These are phyloP conservation scores for Xylocampa areola DNA, from an alignment of 2,888 invertebrate species.

Conservation along the genomic window DNA sequence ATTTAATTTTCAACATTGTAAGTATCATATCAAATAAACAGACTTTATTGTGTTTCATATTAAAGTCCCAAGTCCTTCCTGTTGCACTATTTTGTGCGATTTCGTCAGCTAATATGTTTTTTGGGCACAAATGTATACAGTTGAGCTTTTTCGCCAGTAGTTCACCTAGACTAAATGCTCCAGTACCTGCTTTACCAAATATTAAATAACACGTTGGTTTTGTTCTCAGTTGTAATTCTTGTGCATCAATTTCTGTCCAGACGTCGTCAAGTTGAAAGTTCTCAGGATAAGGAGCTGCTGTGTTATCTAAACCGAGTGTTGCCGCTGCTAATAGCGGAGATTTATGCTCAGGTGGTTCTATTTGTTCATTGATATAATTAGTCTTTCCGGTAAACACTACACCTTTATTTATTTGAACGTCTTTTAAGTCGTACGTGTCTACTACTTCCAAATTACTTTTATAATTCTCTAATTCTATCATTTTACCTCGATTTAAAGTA, in stretches of 20 bases:
- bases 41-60: constrained; percentile 87
- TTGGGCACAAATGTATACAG: constrained; percentile 90
- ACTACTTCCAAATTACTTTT: constrained; percentile 66
- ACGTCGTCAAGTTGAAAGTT: constrained; percentile 66
- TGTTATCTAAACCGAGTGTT: constrained; percentile 78
- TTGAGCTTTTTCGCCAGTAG: constrained; percentile 88
- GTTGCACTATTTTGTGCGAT: constrained; percentile 86
- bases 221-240: constrained; percentile 81
- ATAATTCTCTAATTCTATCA: constrained; percentile 48
- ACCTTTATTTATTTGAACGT: constrained; percentile 62
- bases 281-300: constrained; percentile 68
- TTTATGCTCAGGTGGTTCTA: constrained; percentile 36
- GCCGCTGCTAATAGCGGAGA: constrained; percentile 74
- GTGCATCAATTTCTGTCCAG: constrained; percentile 88
- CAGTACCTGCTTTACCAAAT: constrained; percentile 90
- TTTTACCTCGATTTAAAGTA: too few species aligned
- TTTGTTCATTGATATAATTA: constrained; percentile 54
- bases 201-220: constrained; percentile 90
- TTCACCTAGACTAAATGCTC: constrained; percentile 87
- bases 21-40: constrained; percentile 87
- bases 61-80: constrained; percentile 90
- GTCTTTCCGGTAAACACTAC: constrained; percentile 66
- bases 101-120: constrained; percentile 88
- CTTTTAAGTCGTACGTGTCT: constrained; percentile 67
- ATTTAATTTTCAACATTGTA: constrained; percentile 85